Evolutionary conservation across 1,140 invertebrate species (phyloP).

Genomic region (Kradibia gibbosae): DNA sequence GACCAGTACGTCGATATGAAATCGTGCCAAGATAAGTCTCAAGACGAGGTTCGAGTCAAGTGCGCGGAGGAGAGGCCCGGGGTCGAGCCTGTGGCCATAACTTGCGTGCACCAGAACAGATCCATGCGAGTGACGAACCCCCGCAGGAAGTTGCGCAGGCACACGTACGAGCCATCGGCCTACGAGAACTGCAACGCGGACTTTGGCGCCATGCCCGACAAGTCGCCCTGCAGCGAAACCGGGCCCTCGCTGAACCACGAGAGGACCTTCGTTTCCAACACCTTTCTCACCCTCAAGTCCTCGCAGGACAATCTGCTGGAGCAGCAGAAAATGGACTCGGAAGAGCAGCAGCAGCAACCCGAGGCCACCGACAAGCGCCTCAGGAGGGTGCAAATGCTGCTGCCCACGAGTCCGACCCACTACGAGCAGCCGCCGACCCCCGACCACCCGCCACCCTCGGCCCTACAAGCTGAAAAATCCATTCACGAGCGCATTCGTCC

Average conservation of each 20-base stretch:
- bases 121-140: conserved; percentile 82
- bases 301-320: conserved; percentile 79
- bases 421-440: conserved; percentile 94
- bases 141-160: conserved; percentile 78
- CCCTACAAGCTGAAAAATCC: conserved; percentile 88
- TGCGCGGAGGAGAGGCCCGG: conserved; percentile 65
- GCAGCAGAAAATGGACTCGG: conserved; percentile 61
- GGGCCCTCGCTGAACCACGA: conserved; percentile 59
- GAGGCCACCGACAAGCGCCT: conserved; percentile 66
- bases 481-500: conserved; percentile 93
- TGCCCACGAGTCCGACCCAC: conserved; percentile 86
- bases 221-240: conserved; percentile 71
- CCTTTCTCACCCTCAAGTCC: conserved; percentile 77
- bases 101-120: conserved; percentile 79
- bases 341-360: conserved; percentile 57
- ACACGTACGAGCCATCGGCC: conserved; percentile 67
- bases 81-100: conserved; percentile 80
- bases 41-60: conserved; percentile 54
- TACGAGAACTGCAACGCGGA: conserved; percentile 76
- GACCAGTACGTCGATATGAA: conserved; percentile 85
- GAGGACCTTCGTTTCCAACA: conserved; percentile 74
- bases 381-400: conserved; percentile 73
- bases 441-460: conserved; percentile 94
- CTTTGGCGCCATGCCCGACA: conserved; percentile 64
- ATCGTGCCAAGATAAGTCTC: conserved; percentile 73